Base-by-base conservation (phyloP, 2,797 vertebrate genomes). In the Oceanodroma leucorhoa region DNA sequence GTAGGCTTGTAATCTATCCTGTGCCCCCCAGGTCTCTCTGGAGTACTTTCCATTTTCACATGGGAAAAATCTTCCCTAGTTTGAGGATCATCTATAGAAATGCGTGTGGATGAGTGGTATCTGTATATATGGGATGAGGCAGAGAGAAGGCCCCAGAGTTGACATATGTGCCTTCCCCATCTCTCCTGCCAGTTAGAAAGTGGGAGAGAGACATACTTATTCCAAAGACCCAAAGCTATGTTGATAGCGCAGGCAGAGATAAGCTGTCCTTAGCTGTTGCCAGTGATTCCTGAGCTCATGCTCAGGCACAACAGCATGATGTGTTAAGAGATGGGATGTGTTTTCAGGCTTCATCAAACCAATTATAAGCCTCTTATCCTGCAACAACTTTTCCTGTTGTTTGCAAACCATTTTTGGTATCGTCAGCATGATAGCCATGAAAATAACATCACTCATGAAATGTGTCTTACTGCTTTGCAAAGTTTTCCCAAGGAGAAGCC, bases 291-390 rank as follows among this genome's bases (percentile, higher is more conserved):
- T 50, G 78, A 94, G 60, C 43, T 92, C 7, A 3, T 3, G 6
- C 23, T 90, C 34, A 50, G 55, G 38, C 88, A 82, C 41, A n/a
- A 14, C 54, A 67, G 50, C 54, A 65, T 11, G 3, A 5, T 60
- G 57, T 81, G 46, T 5, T 92, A 50, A 34, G 83, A 81, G 24
- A 72, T 2, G 38, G 46, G 81, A 72, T 76, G 58, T 57, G 50
- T 79, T 89, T 76, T 75, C 45, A 95, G 66, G 34, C 66, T 82
- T 43, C 91, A 79, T 57, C 70, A 87, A 78, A 61, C 24, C 73
- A 50, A 21, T 70, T 87, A 83, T 12, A 14, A 95, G 72, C 10
- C 34, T 84, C 40, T 83, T 34, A 77, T 8, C 58, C 67, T 14
- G 54, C 58, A 87, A 85, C 66, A 55, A 62, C 54, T 91, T 92